Conservation (phyloP, 1,140 invertebrate genomes). For the Littorina saxatilis region DNA sequence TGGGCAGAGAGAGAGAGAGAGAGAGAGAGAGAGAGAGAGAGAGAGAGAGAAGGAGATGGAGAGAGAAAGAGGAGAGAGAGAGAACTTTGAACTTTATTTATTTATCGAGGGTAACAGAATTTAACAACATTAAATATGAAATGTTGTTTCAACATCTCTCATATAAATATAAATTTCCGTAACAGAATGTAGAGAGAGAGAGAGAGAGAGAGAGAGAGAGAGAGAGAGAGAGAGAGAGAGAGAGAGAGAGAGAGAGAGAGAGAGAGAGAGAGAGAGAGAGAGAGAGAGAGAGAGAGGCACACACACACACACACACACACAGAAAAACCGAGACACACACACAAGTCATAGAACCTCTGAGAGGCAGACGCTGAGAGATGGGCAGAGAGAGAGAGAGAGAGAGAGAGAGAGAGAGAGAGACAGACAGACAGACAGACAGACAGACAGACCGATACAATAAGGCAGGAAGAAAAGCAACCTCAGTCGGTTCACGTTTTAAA, state of each 20-base stretch:
- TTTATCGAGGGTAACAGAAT: too few species aligned
- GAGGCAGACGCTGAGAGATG: too few species aligned
- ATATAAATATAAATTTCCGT: not conserved
- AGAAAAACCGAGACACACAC: not conserved
- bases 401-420: not conserved
- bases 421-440: too few species aligned
- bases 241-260: not conserved
- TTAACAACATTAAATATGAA: not conserved
- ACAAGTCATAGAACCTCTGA: too few species aligned
- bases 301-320: too few species aligned
- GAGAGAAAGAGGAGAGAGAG: too few species aligned
- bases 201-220: not conserved
- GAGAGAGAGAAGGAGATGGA: not conserved
- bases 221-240: conserved; percentile 20
- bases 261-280: not conserved
- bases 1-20: too few species aligned
- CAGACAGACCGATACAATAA: too few species aligned
- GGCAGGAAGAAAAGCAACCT: not conserved
- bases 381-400: too few species aligned
- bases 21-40: not conserved
- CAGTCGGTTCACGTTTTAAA: too few species aligned
- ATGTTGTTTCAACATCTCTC: not conserved
- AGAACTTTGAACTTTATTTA: too few species aligned
- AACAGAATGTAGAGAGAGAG: conserved; percentile 26
- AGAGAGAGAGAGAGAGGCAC: not conserved